Evolutionary conservation across 2,888 invertebrate species (phyloP).

Genomic region (Oithona nana): DNA sequence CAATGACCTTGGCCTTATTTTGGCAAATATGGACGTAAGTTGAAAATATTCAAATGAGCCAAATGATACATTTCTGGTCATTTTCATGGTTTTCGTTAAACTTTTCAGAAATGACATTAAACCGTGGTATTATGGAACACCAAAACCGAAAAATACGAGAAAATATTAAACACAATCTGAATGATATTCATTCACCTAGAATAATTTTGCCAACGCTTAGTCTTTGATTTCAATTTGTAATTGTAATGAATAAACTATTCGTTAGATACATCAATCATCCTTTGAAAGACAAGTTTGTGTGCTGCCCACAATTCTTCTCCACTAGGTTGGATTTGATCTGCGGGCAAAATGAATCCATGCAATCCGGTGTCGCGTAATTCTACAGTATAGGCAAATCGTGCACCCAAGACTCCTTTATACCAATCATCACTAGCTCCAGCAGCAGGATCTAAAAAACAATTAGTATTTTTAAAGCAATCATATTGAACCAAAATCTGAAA

Average conservation of each 20-base stretch:
- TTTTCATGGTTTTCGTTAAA: not conserved
- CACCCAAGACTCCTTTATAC: constrained; percentile 50
- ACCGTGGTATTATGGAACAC: not conserved
- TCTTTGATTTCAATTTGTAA: too few species aligned
- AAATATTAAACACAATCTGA: not conserved
- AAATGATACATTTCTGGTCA: not conserved
- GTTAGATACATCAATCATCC: constrained; percentile 6
- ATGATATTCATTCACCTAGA: too few species aligned
- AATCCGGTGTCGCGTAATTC: constrained; percentile 47
- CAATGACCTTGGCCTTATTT: not conserved
- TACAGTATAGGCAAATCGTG: constrained; percentile 51
- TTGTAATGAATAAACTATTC: not conserved
- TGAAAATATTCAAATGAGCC: not conserved
- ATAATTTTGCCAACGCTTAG: too few species aligned
- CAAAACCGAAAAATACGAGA: not conserved
- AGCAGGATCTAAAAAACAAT: constrained; percentile 28
- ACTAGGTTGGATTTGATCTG: constrained; percentile 49
- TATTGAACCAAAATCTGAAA: not conserved
- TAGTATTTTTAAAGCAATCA: not conserved
- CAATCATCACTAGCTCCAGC: constrained; percentile 55
- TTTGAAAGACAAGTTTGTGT: constrained; percentile 39
- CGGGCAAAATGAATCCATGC: constrained; percentile 58
- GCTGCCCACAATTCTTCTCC: constrained; percentile 60
- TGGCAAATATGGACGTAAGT: not conserved
- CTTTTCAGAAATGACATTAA: not conserved